Base-by-base conservation (phyloP, 2,888 invertebrate species). In the Drosophila kuntzei region DNA sequence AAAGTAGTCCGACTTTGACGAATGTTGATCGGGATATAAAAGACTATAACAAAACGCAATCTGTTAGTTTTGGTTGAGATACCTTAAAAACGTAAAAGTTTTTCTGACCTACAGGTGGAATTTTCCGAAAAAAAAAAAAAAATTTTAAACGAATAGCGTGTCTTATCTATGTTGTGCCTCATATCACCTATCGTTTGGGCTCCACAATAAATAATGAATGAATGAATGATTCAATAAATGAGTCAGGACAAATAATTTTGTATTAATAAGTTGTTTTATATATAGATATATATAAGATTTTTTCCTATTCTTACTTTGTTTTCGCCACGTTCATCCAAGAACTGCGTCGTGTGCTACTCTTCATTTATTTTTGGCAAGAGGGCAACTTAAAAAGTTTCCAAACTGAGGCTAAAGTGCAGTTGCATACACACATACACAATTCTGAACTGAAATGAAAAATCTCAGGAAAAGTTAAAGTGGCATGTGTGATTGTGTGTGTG, bases 401-500 rank as follows among this genome's bases (percentile, higher is more conserved):
- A 65, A 49, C 70, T 69, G 44, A 36, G 65, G 60, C 54, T 46
- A 71, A 64, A 70, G 60, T 73, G 78, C 76, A 71, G 32, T 57
- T 62, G 20, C 25, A 53, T 18, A 47, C 29, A 57, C 50, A 57
- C 34, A 61, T 25, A 61, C 12, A 58, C 20, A 44, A 65, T 65
- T 68, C 57, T 71, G 44, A 51, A 43, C 39, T 43, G 50, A 64
- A 71, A 61, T 54, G 51, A 70, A 81, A 80, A 87, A 85, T 87
- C 87, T 83, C 66, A 54, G 71, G 63, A 77, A 87, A 87, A 87
- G 82, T 83, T 83, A 63, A 83, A 87, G 87, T 79, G 85, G 58
- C 59, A 58, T 74, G 64, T 51, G 46, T 72, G 63, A 8, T 53
- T 74, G 65, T 51, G 46, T 72, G 63, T 76, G 36, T 59, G 27